Base-by-base conservation (phyloP, 1,140 invertebrate genomes). In the Cecropterus lyciades region DNA sequence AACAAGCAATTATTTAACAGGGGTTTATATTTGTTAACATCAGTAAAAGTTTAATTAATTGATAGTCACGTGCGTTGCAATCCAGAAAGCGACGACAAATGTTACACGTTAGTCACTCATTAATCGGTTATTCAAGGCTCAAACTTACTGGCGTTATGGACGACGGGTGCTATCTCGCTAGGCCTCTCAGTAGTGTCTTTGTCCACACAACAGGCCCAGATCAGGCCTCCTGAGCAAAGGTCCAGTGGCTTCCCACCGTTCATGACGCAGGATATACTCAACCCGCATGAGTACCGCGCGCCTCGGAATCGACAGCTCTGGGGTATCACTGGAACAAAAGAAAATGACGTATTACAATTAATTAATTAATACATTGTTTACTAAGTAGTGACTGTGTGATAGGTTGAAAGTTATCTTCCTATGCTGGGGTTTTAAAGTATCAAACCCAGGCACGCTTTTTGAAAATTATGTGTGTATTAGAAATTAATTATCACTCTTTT, bases 201-300 rank as follows among this genome's bases (percentile, higher is more conserved):
- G 83, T 98, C 96, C 0, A 99, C 96, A 82, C 98, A 99, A 85
- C 98, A 99, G 8, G 96, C 96, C 97, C 97, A 98, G 69, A 98
- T 97, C 93, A 98, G 95, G 20, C 97, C 98, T 46, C 97, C 97
- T n/a, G 96, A 97, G 87, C 98, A 99, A 0, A 98, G 93, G 92
- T 99, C 97, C 77, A 98, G 82, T 0, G 97, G 97, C 66, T 96
- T 95, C 10, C 96, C 96, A 6, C 97, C 97, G 10, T 96, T 95
- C 46, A 98, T 91, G 11, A 98, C 96, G 83, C 98, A 99, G 48
- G 96, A 96, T 70, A 99, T 96, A 84, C 97, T 97, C 49, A 98
- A 93, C 0, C 97, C 97, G 80, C 98, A 99, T 68, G 97, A 95
- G 92, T 97, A 98, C 79, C 96, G 95, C 6, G 96, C 94, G n/a